These are phyloP conservation scores for Tethya wilhelma DNA, from an alignment of 37 sponge, comb jelly and placozoan genomes.

Conservation along the genomic window DNA sequence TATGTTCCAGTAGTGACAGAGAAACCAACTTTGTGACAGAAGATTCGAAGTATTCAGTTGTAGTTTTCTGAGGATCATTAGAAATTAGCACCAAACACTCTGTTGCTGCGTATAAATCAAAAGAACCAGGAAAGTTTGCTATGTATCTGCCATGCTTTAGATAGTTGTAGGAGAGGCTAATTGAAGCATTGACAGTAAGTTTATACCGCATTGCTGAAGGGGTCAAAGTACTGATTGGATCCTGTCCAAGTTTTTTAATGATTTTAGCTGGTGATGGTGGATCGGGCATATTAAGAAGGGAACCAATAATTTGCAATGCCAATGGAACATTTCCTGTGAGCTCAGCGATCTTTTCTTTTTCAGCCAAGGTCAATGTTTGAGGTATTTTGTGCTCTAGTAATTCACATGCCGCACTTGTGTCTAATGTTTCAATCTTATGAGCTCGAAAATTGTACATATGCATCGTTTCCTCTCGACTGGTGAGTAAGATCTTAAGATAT, in stretches of 20 bases:
- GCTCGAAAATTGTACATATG: neutral
- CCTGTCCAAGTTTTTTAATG: slow-evolving; percentile 1
- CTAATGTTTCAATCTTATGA: neutral
- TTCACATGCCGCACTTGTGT: neutral
- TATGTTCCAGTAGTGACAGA: slow-evolving; percentile 24
- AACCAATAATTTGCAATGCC: slow-evolving; percentile 45
- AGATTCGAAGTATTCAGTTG: neutral
- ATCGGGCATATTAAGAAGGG: slow-evolving; percentile 1
- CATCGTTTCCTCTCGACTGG: slow-evolving; percentile 3
- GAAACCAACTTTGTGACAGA: slow-evolving; percentile 1
- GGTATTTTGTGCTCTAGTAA: slow-evolving; percentile 11
- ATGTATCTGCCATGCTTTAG: slow-evolving; percentile 15
- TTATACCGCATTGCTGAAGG: neutral
- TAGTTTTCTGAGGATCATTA: neutral
- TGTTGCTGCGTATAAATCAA: slow-evolving; percentile 6
- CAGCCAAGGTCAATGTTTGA: neutral
- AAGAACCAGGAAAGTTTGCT: slow-evolving; percentile 42
- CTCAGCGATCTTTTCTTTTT: slow-evolving; percentile 29
- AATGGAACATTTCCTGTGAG: slow-evolving; percentile 44
- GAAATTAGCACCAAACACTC: neutral
- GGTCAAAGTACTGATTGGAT: slow-evolving; percentile 22
- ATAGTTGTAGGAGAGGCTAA: slow-evolving; percentile 26
- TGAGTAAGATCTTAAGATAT: neutral
- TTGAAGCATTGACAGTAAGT: slow-evolving; percentile 9
- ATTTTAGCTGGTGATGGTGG: slow-evolving; percentile 15